These are phyloP conservation scores for Zalophus californianus DNA, from an alignment of 2,797 vertebrate genomes.

Conservation along the genomic window DNA sequence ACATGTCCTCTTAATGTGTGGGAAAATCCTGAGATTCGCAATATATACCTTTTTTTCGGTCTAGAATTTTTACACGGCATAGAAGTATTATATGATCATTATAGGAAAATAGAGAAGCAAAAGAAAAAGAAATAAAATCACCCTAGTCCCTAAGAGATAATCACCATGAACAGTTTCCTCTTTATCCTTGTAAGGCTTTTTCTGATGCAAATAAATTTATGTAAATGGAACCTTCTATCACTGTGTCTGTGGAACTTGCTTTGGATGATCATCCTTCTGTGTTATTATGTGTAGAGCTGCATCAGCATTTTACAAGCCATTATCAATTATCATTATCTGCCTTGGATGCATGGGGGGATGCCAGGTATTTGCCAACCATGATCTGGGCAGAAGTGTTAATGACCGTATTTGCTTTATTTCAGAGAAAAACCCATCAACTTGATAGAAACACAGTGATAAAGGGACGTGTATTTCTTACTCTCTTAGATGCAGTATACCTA, in stretches of 20 bases:
- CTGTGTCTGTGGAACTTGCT: neutral
- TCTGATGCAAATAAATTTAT: neutral
- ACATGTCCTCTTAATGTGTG: fast-evolving
- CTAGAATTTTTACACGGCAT: neutral
- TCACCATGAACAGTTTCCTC: neutral
- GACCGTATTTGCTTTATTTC: neutral
- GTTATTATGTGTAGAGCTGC: neutral
- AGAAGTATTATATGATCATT: neutral
- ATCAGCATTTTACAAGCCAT: neutral
- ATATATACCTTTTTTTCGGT: neutral
- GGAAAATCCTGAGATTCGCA: neutral
- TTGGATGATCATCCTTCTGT: neutral
- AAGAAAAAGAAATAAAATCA: neutral
- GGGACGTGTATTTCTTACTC: neutral
- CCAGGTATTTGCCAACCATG: neutral
- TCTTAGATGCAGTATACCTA: neutral
- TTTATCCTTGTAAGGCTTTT: neutral
- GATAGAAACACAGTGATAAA: neutral
- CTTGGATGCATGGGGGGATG: fast-evolving
- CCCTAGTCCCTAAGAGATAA: neutral
- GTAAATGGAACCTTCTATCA: neutral
- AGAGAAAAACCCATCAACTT: neutral
- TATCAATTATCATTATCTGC: neutral
- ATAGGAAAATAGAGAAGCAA: neutral
- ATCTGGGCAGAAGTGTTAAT: neutral